Conservation (phyloP, 2,888 invertebrate genomes). For the Petrolisthes manimaculis region DNA sequence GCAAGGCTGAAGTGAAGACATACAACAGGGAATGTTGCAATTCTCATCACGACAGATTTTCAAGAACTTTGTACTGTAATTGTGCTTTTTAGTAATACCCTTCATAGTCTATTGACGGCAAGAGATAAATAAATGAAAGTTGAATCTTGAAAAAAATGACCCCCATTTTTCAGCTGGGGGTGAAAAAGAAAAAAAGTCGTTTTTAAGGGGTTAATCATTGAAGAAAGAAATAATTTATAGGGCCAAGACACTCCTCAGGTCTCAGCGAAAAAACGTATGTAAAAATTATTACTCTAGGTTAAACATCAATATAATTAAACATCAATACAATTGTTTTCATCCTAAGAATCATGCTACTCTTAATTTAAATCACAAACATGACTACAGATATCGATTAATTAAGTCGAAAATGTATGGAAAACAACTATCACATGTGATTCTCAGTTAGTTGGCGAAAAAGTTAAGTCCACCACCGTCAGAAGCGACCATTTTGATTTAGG, state of each 20-base stretch:
- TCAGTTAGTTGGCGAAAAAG: conserved; percentile 2
- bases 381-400: neutral
- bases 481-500: neutral
- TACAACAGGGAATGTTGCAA: neutral
- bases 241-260: too few species aligned
- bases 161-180: too few species aligned
- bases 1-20: conserved; percentile 8
- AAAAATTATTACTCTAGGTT: too few species aligned
- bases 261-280: too few species aligned
- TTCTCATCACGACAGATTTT: neutral
- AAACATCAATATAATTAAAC: too few species aligned
- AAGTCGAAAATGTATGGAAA: conserved; percentile 7
- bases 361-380: neutral
- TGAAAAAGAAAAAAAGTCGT: too few species aligned
- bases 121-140: neutral
- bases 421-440: neutral
- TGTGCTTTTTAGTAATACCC: neutral
- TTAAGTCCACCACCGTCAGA: conserved; percentile 5
- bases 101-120: neutral
- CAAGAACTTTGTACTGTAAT: conserved; percentile 5
- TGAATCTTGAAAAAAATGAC: too few species aligned
- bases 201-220: too few species aligned
- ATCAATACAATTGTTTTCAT: too few species aligned
- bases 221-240: too few species aligned
- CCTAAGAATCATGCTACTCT: neutral